Conservation (phyloP, 2,888 invertebrate species). For the Sesia apiformis region DNA sequence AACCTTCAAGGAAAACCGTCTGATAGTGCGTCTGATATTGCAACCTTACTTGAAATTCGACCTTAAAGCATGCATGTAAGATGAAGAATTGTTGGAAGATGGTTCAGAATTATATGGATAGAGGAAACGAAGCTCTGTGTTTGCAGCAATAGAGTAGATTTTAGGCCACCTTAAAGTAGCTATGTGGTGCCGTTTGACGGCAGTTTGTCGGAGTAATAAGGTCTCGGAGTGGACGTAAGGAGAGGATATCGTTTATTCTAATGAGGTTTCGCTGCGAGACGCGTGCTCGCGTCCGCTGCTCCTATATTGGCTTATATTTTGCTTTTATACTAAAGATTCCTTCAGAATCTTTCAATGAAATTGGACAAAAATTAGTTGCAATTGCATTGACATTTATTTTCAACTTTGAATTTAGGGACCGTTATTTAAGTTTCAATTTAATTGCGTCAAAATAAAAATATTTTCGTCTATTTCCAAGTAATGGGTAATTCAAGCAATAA, state of each 20-base stretch:
- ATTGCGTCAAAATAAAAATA: no score
- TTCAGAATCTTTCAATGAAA: no score
- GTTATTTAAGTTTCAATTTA: no score
- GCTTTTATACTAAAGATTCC: background rate
- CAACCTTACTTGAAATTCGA: conserved; percentile 30
- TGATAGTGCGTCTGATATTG: conserved; percentile 50
- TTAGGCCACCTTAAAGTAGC: conserved; percentile 14
- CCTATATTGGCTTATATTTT: conserved; percentile 4
- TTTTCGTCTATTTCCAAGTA: no score
- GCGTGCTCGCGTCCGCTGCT: conserved; percentile 34
- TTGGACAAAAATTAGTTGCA: no score
- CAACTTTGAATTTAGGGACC: no score
- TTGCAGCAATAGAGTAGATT: conserved; percentile 24
- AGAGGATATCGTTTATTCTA: conserved; percentile 75
- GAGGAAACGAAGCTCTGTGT: conserved; percentile 28
- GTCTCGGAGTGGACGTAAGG: conserved; percentile 71
- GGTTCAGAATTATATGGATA: conserved; percentile 7
- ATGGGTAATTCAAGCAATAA: no score
- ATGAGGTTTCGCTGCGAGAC: conserved; percentile 57
- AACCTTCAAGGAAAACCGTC: conserved; percentile 50
- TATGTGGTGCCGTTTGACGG: conserved; percentile 57
- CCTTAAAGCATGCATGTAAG: conserved; percentile 30
- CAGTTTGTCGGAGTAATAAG: conserved; percentile 73
- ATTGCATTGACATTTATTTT: no score
- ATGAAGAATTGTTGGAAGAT: conserved; percentile 25